Percentiles rank a stretch among this genome's conserved stretches.
phyloP scores from a whole-genome alignment of 2,113 vertebrate genomes.

The Clinocottus analis region DNA sequence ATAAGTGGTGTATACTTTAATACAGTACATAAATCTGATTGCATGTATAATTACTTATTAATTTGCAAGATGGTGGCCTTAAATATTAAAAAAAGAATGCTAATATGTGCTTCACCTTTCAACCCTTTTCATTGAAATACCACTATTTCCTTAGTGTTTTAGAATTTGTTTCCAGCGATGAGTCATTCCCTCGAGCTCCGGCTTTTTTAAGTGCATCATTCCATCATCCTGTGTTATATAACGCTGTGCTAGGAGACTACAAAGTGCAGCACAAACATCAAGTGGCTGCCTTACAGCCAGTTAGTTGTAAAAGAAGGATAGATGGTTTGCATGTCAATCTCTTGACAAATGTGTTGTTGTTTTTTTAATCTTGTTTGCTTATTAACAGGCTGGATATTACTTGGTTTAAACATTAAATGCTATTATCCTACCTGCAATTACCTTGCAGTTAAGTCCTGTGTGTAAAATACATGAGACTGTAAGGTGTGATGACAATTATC shows the following conservation, averaged over 20 bases:
- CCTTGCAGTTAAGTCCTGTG: background rate
- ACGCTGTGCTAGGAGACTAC: slow-evolving; percentile 25
- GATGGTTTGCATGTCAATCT: slow-evolving; percentile 17
- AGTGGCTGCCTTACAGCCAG: slow-evolving; percentile 27
- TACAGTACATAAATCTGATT: background rate
- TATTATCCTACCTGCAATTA: slow-evolving; percentile 3
- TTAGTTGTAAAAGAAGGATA: slow-evolving; percentile 4
- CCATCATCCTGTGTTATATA: slow-evolving; percentile 48
- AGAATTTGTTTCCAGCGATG: slow-evolving; percentile 30
- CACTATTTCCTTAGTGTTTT: no score
- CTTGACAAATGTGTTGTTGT: slow-evolving; percentile 22
- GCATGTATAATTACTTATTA: background rate
- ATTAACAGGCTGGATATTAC: background rate
- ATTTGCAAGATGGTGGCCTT: no score
- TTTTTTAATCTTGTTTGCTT: background rate
- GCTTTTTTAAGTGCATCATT: slow-evolving; percentile 54
- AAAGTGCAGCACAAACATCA: slow-evolving; percentile 43
- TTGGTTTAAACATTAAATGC: slow-evolving; percentile 1
- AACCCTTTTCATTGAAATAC: slow-evolving; percentile 10
- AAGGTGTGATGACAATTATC: background rate
- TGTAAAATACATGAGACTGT: background rate
- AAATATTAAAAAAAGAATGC: no score
- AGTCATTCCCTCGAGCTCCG: slow-evolving; percentile 43
- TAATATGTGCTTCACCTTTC: slow-evolving; percentile 12
- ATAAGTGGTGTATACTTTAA: background rate